Conservation (phyloP, 2,888 invertebrate species). For the Drosophila melanosoma region DNA sequence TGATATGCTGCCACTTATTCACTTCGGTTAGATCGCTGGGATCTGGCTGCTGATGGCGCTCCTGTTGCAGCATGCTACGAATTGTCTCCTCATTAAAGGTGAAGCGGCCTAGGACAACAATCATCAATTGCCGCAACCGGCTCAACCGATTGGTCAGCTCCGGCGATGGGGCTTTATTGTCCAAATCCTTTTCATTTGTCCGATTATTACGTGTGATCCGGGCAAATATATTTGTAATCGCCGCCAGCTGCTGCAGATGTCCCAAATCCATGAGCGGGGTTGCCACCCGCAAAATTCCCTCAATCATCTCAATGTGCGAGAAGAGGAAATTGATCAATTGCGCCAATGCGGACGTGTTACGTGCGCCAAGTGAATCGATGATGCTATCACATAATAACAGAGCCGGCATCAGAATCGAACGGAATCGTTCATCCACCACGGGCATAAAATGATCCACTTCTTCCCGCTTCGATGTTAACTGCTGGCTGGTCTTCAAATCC, state of each 20-base stretch:
- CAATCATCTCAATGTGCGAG: slow-evolving; percentile 92
- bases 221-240: slow-evolving; percentile 90
- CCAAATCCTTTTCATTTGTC: not conserved
- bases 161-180: slow-evolving; percentile 5
- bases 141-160: slow-evolving; percentile 84
- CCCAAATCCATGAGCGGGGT: slow-evolving; percentile 88
- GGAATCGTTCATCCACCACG: slow-evolving; percentile 89
- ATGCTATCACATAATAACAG: slow-evolving; percentile 92
- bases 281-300: slow-evolving; percentile 90
- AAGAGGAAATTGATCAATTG: slow-evolving; percentile 93
- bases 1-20: slow-evolving; percentile 84
- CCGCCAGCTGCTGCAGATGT: slow-evolving; percentile 90
- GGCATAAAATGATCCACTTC: slow-evolving; percentile 86
- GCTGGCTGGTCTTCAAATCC: slow-evolving; percentile 86
- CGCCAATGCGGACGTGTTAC: slow-evolving; percentile 92
- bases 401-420: slow-evolving; percentile 93
- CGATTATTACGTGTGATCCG: slow-evolving; percentile 86
- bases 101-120: slow-evolving; percentile 91
- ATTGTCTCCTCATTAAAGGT: slow-evolving; percentile 85
- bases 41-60: slow-evolving; percentile 47
- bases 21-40: slow-evolving; percentile 36
- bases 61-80: slow-evolving; percentile 77
- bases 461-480: slow-evolving; percentile 60
- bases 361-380: slow-evolving; percentile 92
- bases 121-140: slow-evolving; percentile 90